Base-by-base conservation (phyloP, 2,888 invertebrate genomes). In the Drosophila mulleri region DNA sequence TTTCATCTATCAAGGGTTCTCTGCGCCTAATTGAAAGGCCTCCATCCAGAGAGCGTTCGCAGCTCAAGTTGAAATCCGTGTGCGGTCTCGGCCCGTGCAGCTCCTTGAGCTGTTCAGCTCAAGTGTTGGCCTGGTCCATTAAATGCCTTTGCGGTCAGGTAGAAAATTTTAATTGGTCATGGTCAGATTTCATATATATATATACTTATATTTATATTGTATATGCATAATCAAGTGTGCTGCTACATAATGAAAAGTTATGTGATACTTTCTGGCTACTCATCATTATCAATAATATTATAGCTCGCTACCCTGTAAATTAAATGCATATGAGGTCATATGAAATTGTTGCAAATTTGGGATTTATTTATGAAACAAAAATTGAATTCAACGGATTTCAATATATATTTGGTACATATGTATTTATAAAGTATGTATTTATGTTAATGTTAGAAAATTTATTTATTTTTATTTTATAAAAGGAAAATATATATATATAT, bases 91-190 rank as follows among this genome's bases (percentile, higher is more conserved):
- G 23, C 18, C 26, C 16, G 18, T 16, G 20, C 35, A 65, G 48
- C 75, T 78, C 62, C 72, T 73, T 67, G 50, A 57, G 56, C 35
- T 11, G 23, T 45, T 45, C 18, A n/a, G 4, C 29, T 52, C 54
- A 64, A 78, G 72, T 72, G 79, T 58, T 71, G 52, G 52, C 35
- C 48, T 5, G 18, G 11, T 29, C 29, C 60, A 23, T 44, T 44
- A 20, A 67, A 54, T 58, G 60, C 56, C 6, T 52, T 37, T 73
- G 73, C 53, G 84, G 74, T 72, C 84, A 83, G 85, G 82, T 85
- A 75, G 80, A 84, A 77, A 67, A 77, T 82, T 75, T 67, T 61
- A 84, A 80, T 84, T 82, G 85, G 85, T 82, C 78, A 81, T 75
- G 81, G 65, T 72, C 52, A 57, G 59, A 72, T 66, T 82, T 73